Evolutionary conservation across 1,140 invertebrate species (phyloP).

Genomic region (Palaemon carinicauda): DNA sequence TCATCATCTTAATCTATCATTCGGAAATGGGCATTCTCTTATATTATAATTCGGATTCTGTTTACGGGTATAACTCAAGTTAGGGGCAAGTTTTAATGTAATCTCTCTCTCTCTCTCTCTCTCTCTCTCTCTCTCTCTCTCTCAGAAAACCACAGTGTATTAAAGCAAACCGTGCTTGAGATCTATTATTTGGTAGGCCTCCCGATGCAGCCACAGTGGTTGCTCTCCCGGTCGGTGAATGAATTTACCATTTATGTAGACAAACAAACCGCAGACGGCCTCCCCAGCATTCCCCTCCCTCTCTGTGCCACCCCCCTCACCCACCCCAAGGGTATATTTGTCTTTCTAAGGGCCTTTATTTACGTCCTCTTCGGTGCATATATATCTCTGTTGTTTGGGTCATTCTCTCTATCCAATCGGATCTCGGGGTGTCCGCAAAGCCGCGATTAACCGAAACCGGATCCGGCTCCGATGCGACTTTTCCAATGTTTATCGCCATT

Average conservation of each 20-base stretch:
- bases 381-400: not conserved
- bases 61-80: too few species aligned
- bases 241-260: not conserved
- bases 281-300: too few species aligned
- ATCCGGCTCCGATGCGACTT: not conserved
- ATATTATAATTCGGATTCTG: too few species aligned
- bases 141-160: not conserved
- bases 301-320: too few species aligned
- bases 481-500: not conserved
- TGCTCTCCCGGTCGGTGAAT: not conserved
- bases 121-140: not conserved
- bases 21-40: too few species aligned
- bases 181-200: not conserved
- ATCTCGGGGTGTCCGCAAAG: not conserved
- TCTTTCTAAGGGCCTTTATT: too few species aligned
- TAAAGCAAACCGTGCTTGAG: not conserved
- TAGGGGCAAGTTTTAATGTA: too few species aligned
- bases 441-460: not conserved
- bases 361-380: not conserved
- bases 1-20: too few species aligned
- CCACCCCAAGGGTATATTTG: too few species aligned
- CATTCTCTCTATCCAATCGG: not conserved
- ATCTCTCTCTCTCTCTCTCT: conserved; percentile 10
- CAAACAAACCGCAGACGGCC: too few species aligned
- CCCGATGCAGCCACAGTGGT: too few species aligned